Conservation (phyloP, 2,113 vertebrate genomes). For the Piaya cayana region DNA sequence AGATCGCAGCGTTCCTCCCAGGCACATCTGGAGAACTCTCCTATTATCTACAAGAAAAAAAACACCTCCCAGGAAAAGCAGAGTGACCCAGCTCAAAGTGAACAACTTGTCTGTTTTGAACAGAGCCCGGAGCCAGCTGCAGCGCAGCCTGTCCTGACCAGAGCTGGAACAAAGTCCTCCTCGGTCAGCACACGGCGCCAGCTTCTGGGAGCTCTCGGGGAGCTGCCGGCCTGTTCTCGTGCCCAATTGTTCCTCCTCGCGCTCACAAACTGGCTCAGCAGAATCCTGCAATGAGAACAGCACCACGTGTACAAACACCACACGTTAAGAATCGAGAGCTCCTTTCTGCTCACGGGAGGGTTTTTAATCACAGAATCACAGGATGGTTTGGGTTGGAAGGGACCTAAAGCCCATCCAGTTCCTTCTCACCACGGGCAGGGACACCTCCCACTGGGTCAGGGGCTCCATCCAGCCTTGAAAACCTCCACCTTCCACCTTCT, state of each 20-base stretch:
- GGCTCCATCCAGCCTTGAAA: too few relatives aligned
- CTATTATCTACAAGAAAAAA: background rate
- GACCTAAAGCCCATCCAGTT: too few relatives aligned
- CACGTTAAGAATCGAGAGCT: background rate
- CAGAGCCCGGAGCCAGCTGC: background rate
- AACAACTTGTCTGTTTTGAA: background rate
- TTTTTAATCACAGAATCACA: too few relatives aligned
- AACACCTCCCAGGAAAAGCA: background rate
- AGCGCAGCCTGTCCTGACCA: background rate
- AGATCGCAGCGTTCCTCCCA: background rate
- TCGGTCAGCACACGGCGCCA: rapidly evolving
- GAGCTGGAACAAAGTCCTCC: background rate
- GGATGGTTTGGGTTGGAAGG: too few relatives aligned
- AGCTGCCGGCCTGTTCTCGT: background rate
- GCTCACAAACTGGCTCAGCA: background rate
- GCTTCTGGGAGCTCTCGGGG: too few relatives aligned
- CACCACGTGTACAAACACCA: background rate
- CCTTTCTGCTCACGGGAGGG: background rate
- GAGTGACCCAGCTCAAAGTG: background rate
- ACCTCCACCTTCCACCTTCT: too few relatives aligned
- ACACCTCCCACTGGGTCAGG: too few relatives aligned
- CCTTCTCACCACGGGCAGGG: too few relatives aligned
- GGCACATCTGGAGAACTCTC: background rate
- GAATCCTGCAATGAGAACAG: background rate
- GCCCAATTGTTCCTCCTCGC: rapidly evolving